Evolutionary conservation across 2,888 invertebrate species (phyloP).

Genomic region (Caenorhabditis uteleia): DNA sequence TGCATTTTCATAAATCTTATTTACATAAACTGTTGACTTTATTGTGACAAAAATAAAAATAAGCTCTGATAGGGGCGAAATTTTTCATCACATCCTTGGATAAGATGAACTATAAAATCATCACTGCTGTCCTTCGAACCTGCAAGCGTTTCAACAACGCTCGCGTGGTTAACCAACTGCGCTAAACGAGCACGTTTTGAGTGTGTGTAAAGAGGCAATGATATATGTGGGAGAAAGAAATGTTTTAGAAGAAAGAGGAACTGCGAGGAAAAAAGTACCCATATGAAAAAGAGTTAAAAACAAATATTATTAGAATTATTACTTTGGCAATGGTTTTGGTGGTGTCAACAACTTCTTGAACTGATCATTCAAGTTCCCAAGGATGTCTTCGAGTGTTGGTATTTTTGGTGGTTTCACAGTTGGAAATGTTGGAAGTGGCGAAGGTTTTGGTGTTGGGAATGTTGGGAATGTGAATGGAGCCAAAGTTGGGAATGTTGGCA

Average conservation of each 20-base stretch:
- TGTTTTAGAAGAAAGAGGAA: neutral
- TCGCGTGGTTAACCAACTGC: conserved; percentile 12
- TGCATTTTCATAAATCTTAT: too few species aligned
- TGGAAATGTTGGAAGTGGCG: neutral
- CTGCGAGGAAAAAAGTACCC: conserved; percentile 1
- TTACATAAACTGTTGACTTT: too few species aligned
- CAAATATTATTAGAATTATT: conserved; percentile 8
- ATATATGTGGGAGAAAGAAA: neutral
- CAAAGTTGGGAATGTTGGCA: conserved; percentile 32
- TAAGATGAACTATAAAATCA: conserved; percentile 44
- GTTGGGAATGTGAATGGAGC: conserved; percentile 35
- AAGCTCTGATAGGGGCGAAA: conserved; percentile 45
- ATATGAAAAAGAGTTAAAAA: neutral
- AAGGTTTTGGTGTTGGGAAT: conserved; percentile 13
- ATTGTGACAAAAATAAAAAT: conserved; percentile 11
- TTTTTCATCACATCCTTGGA: conserved; percentile 33
- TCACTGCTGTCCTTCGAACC: conserved; percentile 30
- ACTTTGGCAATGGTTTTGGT: conserved; percentile 21
- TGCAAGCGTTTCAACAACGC: neutral
- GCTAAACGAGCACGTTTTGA: conserved; percentile 5
- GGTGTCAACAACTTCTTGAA: conserved; percentile 32
- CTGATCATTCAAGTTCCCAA: conserved; percentile 32
- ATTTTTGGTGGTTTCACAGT: conserved; percentile 22
- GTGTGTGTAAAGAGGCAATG: neutral
- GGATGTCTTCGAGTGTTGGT: conserved; percentile 35